Base-by-base conservation (phyloP, 2,888 invertebrate genomes). In the Temnothorax unifasciatus region DNA sequence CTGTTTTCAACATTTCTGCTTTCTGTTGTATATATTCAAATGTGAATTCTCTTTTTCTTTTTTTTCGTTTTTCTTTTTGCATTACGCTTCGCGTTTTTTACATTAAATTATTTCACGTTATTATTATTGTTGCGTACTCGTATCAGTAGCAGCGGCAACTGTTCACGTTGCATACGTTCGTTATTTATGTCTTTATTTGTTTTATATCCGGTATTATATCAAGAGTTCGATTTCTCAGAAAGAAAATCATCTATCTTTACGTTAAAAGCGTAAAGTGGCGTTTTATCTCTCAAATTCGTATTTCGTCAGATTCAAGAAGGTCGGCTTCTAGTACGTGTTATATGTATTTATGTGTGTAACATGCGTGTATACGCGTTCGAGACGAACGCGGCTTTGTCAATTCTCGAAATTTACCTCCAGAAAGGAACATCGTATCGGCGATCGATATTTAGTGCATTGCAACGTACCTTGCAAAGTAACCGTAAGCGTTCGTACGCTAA, bases 81-180 rank as follows among this genome's bases (percentile, higher is more conserved):
- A 68, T 52, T 87, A 85, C 85, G 76, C 75, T 85, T 87, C 68
- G 47, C 69, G 71, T 86, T 87, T 82, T 86, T 87, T 82, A 74
- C 25, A 83, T 86, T 87, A 86, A 85, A 85, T 82, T 87, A 82
- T 83, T 82, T 87, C 84, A 76, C 63, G 82, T 86, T 86, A 71
- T 69, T 69, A 61, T 83, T 77, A 82, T 83, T 77, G 88, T 89
- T 90, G 82, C 83, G 85, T 84, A 86, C 77, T 91, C 85, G 75
- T 79, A 91, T 92, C 91, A 91, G 92, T 88, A 54, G 91, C 92
- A 90, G 91, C 87, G 85, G 89, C 90, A 87, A 92, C 92, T 90
- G 91, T 91, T 86, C 83, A 75, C 83, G 69, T 87, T 86, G 86
- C 86, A 73, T 90, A 86, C 83, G 85, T 54, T 90, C 85, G 84